phyloP scores from a whole-genome alignment of 2,797 vertebrate genomes.

The Tachyglossus aculeatus region DNA sequence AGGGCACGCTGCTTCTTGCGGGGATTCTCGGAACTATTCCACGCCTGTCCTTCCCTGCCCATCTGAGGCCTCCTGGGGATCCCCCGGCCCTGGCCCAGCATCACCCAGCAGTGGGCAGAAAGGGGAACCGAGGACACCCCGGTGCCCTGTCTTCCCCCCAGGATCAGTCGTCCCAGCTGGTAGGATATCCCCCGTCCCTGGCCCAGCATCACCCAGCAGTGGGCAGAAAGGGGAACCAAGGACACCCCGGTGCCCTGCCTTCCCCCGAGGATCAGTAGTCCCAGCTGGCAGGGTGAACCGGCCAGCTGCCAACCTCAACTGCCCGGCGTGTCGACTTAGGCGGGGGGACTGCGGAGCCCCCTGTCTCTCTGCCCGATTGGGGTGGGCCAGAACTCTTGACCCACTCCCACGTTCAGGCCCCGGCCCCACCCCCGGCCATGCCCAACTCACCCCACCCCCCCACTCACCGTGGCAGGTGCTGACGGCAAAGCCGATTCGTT shows the following conservation, averaged over 20 bases:
- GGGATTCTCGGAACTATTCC: neutral
- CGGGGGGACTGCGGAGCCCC: neutral
- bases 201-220: neutral
- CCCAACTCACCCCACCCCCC: neutral
- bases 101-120: neutral
- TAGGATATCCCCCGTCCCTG: neutral
- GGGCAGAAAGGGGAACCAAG: neutral
- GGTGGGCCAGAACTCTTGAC: neutral
- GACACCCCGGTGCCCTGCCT: neutral
- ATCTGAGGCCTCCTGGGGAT: neutral
- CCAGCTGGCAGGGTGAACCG: neutral
- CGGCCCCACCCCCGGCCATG: neutral
- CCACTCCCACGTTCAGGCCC: too few species aligned
- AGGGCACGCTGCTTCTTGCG: neutral
- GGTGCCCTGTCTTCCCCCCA: neutral
- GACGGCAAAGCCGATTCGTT: constrained; percentile 95
- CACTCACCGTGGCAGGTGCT: constrained; percentile 91
- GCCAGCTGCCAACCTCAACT: neutral
- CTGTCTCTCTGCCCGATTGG: neutral
- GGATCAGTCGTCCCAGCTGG: neutral
- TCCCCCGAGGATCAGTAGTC: neutral
- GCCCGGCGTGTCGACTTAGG: neutral
- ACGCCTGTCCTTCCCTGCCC: neutral
- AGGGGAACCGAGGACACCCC: neutral
- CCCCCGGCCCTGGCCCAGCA: neutral